Evolutionary conservation across 1,140 invertebrate genomes (phyloP), one percentile per base, ranked within the genome.

Genomic region (Andricus grossulariae): DNA sequence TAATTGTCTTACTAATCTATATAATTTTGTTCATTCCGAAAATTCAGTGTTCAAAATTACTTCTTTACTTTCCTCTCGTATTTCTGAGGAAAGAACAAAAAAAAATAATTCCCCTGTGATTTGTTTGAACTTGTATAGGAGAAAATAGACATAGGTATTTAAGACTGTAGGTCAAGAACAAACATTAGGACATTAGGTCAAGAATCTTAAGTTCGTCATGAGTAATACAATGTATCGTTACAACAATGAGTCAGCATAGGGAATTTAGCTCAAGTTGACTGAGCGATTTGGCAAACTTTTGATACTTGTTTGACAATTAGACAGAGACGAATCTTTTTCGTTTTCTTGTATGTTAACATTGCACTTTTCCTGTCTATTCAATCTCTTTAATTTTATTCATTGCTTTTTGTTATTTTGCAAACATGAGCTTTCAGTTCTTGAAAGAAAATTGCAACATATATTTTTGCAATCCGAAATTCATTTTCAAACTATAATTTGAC

Each of bases 221-320:
- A 66, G 21, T 66, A 66, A 66, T 66, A 66, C 57, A 66, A 32
- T 15, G 57, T 66, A 66, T 66, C 32, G 25, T 66, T 66, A 66
- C 21, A 66, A 66, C 57, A 66, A 66, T 66, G 57, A 66, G 32
- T 66, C 57, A 66, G 57, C 57, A 66, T 66, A 32, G 21, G 55
- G 57, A 66, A 66, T 66, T 66, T 66, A 66, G 57, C 32, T 66
- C 57, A 66, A 66, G 57, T 66, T 66, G 57, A 66, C 57, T 32
- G 13, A 16, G 21, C 57, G 16, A 66, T 66, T 66, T 66, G 57
- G 21, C 57, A 66, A 66, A 32, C 21, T 25, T 32, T 32, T 66
- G 57, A 66, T 25, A 66, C 57, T 66, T 66, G 25, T 66, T 66
- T 32, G 32, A 66, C 25, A 39, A 66, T 66, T 66, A 4, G 16